phyloP scores from a whole-genome alignment of 2,888 invertebrate species.

The Pristionchus entomophagus region DNA sequence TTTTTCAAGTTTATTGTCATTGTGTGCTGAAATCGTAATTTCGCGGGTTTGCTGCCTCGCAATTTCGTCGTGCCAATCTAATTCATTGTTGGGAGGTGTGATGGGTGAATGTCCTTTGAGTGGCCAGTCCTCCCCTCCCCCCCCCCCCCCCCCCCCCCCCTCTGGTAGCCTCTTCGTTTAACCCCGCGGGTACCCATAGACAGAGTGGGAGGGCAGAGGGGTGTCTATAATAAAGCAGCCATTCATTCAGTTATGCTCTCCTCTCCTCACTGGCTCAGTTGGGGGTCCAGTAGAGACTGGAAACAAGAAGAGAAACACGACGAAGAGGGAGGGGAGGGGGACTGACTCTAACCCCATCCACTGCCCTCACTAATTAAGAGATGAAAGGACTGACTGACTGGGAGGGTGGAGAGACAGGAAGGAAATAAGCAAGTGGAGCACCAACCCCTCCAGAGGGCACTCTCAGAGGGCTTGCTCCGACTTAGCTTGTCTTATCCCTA shows the following conservation, averaged over 20 bases:
- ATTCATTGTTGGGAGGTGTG: slow-evolving; percentile 37
- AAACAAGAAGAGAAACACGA: not conserved
- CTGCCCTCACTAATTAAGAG: slow-evolving; percentile 40
- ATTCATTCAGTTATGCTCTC: slow-evolving; percentile 38
- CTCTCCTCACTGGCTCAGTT: not conserved
- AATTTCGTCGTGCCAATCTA: not conserved
- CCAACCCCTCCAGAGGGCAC: not conserved
- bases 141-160: too few relatives aligned
- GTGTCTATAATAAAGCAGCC: slow-evolving; percentile 39
- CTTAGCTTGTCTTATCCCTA: too few relatives aligned
- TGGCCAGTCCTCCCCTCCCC: not conserved
- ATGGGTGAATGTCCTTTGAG: not conserved
- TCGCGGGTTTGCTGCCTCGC: not conserved
- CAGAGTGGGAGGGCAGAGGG: not conserved
- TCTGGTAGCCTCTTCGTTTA: not conserved
- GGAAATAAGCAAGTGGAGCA: slow-evolving; percentile 34
- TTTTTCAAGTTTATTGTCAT: not conserved
- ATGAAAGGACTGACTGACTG: slow-evolving; percentile 22
- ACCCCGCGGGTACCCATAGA: not conserved
- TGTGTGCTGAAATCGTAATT: not conserved
- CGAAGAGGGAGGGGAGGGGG: not conserved
- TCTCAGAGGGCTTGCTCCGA: not conserved
- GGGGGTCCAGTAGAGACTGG: not conserved
- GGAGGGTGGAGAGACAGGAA: not conserved
- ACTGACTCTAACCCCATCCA: not conserved